Conservation (phyloP, 2,113 vertebrate species). For the Urocitellus parryii region DNA sequence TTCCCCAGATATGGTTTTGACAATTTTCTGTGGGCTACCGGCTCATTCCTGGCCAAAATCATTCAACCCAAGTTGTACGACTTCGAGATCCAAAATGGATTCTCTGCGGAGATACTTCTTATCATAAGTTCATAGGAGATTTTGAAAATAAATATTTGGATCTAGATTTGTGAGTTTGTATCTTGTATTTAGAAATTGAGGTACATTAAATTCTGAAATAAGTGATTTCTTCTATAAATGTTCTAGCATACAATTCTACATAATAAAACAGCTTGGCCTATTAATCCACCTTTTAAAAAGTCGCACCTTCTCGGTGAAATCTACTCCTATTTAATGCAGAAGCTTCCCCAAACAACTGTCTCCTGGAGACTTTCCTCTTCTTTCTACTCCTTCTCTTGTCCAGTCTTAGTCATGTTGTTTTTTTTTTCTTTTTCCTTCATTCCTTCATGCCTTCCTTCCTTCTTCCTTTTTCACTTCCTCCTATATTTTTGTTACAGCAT, state of each 20-base stretch:
- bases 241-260: not conserved
- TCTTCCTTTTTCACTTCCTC: no score
- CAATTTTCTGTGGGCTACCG: not conserved
- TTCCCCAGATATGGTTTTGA: not conserved
- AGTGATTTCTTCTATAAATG: not conserved
- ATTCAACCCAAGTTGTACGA: not conserved
- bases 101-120: not conserved
- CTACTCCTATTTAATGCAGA: not conserved
- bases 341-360: not conserved
- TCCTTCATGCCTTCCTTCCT: not conserved
- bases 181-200: not conserved
- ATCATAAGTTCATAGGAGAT: not conserved
- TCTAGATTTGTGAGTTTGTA: not conserved
- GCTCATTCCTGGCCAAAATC: not conserved
- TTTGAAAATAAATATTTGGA: not conserved
- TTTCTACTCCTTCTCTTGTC: fast-evolving
- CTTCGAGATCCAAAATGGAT: not conserved
- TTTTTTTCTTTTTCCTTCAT: no score
- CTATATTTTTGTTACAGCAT: not conserved
- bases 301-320: not conserved
- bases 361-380: not conserved
- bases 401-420: not conserved
- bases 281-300: not conserved
- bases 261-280: not conserved
- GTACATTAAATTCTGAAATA: not conserved